These are phyloP conservation scores for Sebastes jordani DNA, from an alignment of 2,797 vertebrate species.

Conservation along the genomic window DNA sequence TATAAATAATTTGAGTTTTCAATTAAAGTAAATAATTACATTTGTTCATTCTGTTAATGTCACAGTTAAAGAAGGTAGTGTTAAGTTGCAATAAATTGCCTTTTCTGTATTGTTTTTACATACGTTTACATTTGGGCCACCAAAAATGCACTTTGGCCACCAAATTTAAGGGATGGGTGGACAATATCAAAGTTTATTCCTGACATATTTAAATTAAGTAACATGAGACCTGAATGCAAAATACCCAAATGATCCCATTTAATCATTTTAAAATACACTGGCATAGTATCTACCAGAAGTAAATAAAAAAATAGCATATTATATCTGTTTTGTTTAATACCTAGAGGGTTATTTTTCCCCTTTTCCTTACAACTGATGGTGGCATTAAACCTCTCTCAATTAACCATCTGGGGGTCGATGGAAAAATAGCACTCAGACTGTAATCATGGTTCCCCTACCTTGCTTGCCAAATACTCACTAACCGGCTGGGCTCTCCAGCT, in stretches of 20 bases:
- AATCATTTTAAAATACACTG: not conserved
- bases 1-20: too few relatives aligned
- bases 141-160: too few relatives aligned
- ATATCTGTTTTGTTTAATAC: constrained; percentile 5
- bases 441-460: constrained; percentile 62
- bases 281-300: not conserved
- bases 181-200: too few relatives aligned
- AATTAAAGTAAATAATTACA: too few relatives aligned
- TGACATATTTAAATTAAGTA: not conserved
- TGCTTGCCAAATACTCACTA: constrained; percentile 63
- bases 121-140: too few relatives aligned
- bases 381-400: constrained; percentile 65
- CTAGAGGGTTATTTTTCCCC: constrained; percentile 14
- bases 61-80: too few relatives aligned
- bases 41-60: too few relatives aligned
- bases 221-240: not conserved
- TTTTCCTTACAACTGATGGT: constrained; percentile 45
- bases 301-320: constrained; percentile 8
- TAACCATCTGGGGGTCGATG: constrained; percentile 72
- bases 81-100: too few relatives aligned
- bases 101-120: too few relatives aligned
- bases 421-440: constrained; percentile 60
- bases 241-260: not conserved
- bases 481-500: constrained; percentile 57
- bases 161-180: too few relatives aligned